phyloP scores from a whole-genome alignment of 2,797 vertebrate species.

The Gymnocypris eckloni region DNA sequence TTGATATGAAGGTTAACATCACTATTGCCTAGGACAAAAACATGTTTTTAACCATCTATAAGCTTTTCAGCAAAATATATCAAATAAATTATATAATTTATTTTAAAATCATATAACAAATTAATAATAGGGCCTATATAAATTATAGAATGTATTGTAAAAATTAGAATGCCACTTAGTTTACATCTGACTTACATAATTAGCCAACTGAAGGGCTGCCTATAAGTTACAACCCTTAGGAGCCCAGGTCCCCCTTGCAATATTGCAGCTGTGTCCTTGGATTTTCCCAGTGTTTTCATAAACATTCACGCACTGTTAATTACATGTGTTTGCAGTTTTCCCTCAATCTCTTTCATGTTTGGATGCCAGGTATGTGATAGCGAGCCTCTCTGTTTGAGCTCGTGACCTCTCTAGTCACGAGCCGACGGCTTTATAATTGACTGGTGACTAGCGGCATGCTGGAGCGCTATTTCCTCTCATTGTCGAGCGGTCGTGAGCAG shows the following conservation, averaged over 20 bases:
- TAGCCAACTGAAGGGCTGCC: neutral
- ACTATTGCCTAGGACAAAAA: neutral
- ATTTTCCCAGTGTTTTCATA: neutral
- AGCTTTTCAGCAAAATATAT: neutral
- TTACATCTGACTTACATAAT: neutral
- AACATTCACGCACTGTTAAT: neutral
- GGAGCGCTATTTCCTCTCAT: slow-evolving; percentile 97
- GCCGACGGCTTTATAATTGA: slow-evolving; percentile 57
- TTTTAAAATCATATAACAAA: no score
- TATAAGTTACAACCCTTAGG: neutral
- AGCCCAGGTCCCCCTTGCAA: neutral
- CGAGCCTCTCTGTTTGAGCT: slow-evolving; percentile 48
- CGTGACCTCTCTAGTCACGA: slow-evolving; percentile 73
- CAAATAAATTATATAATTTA: neutral
- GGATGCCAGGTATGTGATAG: neutral
- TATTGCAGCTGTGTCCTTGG: neutral
- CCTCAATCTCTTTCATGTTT: neutral
- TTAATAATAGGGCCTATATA: neutral
- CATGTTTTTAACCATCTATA: neutral
- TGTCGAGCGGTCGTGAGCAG: slow-evolving; percentile 97
- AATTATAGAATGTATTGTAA: neutral
- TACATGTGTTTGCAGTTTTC: neutral
- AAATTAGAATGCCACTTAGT: neutral
- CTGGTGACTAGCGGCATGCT: slow-evolving; percentile 83
- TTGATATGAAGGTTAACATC: neutral